Evolutionary conservation across 2,797 vertebrate genomes (phyloP), one percentile per base, ranked within the genome.

Genomic region (Aplochiton taeniatus): DNA sequence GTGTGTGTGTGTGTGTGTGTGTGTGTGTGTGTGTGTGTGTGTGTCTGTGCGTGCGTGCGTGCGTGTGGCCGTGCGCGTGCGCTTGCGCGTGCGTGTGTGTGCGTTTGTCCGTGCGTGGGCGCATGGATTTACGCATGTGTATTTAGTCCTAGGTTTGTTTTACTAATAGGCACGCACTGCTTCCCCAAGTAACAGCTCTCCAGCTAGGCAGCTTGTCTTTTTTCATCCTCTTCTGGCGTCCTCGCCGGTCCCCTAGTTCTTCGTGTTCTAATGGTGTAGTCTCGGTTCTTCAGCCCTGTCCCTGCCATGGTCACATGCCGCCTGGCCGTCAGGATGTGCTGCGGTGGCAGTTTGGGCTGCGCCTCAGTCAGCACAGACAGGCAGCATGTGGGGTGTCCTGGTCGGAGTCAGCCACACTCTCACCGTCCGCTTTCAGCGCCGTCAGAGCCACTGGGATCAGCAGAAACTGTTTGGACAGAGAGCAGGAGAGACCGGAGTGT

Each of bases 331-430:
- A 55, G 57, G 70, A 80, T 83, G 78, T 87, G 86, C 85, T 85
- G 85, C 67, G 77, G 66, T 79, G 80, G 85, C 84, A 80, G 69
- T 42, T 74, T 85, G 66, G 55, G 8, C 70, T 73, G 72, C 70
- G 80, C 82, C 69, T 74, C 71, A 67, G 84, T 87, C 87, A 87
- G 83, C 83, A n/a, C n/a, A n/a, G n/a, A 71, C 72, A 61, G 81
- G 82, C 78, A 79, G 73, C 61, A 71, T 74, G 82, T 77, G n/a
- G 31, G 3, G 31, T 31, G 31, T 31, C 31, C 83, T 76, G 77
- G 81, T 77, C 78, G 73, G 64, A 79, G 67, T 84, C 79, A 72
- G 77, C 76, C 66, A 61, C 80, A 72, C 65, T 68, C 1, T 20
- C 53, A 55, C 31, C 31, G 6, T 31, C 31, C 31, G 31, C 31